Conservation (phyloP, 37 sponge, comb jelly and placozoan genomes). For the Oopsacas minuta region DNA sequence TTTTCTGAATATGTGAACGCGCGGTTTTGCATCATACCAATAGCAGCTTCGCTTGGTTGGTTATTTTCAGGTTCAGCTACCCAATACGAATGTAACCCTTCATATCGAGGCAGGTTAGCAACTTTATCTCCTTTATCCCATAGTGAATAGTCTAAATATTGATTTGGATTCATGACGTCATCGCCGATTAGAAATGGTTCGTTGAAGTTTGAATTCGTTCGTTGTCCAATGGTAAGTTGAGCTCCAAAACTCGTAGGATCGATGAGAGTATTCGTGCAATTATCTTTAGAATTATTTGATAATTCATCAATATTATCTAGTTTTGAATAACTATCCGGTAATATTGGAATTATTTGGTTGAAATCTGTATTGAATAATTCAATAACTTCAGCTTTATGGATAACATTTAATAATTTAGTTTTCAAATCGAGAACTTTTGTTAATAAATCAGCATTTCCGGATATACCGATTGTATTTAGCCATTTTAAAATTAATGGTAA, state of each 20-base stretch:
- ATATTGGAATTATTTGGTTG: not conserved
- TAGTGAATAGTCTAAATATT: not conserved
- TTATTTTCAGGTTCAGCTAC: not conserved
- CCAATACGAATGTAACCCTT: not conserved
- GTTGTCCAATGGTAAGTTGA: not conserved
- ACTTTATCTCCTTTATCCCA: not conserved
- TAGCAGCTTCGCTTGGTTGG: not conserved
- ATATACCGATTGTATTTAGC: not conserved
- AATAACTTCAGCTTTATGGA: not conserved
- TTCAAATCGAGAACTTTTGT: not conserved
- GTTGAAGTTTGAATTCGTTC: not conserved
- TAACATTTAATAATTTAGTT: not conserved
- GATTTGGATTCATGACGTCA: not conserved
- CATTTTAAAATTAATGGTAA: not conserved
- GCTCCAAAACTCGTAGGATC: not conserved
- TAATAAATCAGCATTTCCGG: not conserved
- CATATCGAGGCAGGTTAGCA: not conserved
- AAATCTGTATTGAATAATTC: not conserved
- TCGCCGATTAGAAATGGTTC: not conserved
- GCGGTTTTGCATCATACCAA: not conserved
- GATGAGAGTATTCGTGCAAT: too few relatives aligned
- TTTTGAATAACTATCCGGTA: not conserved
- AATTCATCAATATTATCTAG: not conserved
- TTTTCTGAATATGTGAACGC: not conserved
- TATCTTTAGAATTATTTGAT: not conserved